These are phyloP conservation scores for Rhinogobius similis DNA, from an alignment of 2,113 vertebrate genomes.

Conservation along the genomic window DNA sequence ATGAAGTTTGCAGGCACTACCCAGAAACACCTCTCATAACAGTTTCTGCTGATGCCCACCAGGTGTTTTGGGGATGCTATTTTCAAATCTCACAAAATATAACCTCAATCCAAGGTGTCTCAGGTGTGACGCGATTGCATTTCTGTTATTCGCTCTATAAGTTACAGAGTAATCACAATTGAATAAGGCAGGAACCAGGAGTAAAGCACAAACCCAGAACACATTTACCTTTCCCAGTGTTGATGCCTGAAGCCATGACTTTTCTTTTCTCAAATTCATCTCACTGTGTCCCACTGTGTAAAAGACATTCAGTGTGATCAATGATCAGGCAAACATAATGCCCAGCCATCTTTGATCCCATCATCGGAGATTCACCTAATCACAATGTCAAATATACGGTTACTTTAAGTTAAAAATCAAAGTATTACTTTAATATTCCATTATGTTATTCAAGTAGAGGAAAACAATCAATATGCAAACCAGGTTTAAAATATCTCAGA, in stretches of 20 bases:
- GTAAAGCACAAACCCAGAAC: slow-evolving; percentile 37
- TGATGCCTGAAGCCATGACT: slow-evolving; percentile 1
- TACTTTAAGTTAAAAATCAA: too few species aligned
- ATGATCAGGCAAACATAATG: slow-evolving; percentile 3
- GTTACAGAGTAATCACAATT: slow-evolving; percentile 27
- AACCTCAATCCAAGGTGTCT: slow-evolving; percentile 25
- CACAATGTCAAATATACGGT: slow-evolving; percentile 6
- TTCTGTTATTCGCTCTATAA: slow-evolving; percentile 25
- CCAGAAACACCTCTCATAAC: neutral
- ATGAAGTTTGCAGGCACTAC: too few species aligned
- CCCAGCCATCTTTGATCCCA: slow-evolving; percentile 6
- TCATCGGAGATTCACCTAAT: slow-evolving; percentile 19
- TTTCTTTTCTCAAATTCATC: slow-evolving; percentile 26
- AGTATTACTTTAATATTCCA: neutral
- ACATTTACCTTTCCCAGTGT: slow-evolving; percentile 19
- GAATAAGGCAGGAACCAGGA: slow-evolving; percentile 22
- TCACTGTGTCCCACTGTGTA: slow-evolving; percentile 13
- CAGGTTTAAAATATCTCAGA: neutral
- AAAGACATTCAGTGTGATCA: slow-evolving; percentile 39
- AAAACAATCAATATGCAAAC: neutral
- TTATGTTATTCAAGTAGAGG: neutral
- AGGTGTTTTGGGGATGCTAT: neutral
- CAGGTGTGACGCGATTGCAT: slow-evolving; percentile 26
- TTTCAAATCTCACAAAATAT: slow-evolving; percentile 9
- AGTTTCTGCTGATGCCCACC: neutral